Base-by-base conservation (phyloP, 2,888 invertebrate species). In the Gastrophysa polygoni region DNA sequence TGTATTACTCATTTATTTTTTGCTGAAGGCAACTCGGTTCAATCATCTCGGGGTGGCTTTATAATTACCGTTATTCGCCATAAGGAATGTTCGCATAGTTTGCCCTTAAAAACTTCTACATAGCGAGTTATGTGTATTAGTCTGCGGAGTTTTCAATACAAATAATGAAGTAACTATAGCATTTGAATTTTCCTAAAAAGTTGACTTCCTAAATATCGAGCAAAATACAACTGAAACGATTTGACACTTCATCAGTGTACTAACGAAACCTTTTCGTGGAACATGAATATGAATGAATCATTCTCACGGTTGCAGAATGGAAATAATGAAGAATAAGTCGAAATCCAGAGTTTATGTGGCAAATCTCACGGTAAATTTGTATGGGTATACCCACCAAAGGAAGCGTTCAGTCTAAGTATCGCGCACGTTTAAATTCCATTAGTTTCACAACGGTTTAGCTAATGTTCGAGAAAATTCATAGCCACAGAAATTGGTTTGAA, bases 311-410 rank as follows among this genome's bases (percentile, higher is more conserved):
- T 66, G 72, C 51, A 65, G 66, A 67, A 72, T 77, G 75, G 75
- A 77, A 78, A 77, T 77, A 77, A 75, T 69, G 70, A 63, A 75
- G 76, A 77, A 77, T 77, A 75, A 77, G 74, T 71, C 70, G n/a
- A n/a, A 69, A 72, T 67, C 64, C 64, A 64, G 64, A 64, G 67
- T 67, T 66, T 68, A 65, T 68, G 66, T 65, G 67, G 71, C 68
- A 71, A 73, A 73, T 73, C 70, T 71, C 68, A 72, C 66, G 68
- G 73, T 72, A 73, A 73, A 73, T 73, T 71, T 73, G n/a, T n/a
- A n/a, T n/a, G n/a, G n/a, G n/a, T 72, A 71, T 70, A 57, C 60
- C 60, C 63, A 55, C 57, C 60, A n/a, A n/a, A 55, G 56, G 62
- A 66, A 63, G 48, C 65, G 48, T 60, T 65, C 52, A 43, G 57